These are phyloP conservation scores for Lycophotia porphyrea DNA, from an alignment of 2,888 invertebrate genomes.

Conservation along the genomic window DNA sequence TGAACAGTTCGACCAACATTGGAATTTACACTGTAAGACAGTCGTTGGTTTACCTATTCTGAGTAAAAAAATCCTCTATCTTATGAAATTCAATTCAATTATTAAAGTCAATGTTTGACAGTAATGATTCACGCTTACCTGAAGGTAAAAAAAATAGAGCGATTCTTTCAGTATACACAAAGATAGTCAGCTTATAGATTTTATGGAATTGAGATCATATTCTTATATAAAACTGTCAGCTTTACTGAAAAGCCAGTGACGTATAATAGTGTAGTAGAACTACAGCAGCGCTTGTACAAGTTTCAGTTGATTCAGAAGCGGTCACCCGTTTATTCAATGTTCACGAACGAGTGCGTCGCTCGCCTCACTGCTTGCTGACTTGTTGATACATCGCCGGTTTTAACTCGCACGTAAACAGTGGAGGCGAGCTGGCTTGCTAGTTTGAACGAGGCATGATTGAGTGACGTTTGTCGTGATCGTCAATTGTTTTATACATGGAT, in stretches of 20 bases:
- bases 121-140: neutral
- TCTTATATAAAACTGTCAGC: neutral
- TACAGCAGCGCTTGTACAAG: constrained; percentile 27
- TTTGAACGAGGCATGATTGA: constrained; percentile 30
- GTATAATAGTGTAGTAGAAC: constrained; percentile 7
- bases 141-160: too few relatives aligned
- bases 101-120: neutral
- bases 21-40: neutral
- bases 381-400: constrained; percentile 68
- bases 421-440: constrained; percentile 18
- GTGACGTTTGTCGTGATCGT: neutral
- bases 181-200: neutral
- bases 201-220: neutral
- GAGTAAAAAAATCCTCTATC: neutral
- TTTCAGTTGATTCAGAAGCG: constrained; percentile 65
- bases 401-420: constrained; percentile 49
- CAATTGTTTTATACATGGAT: constrained; percentile 11
- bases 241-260: neutral
- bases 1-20: neutral
- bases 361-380: constrained; percentile 69
- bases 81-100: too few relatives aligned
- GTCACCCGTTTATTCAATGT: constrained; percentile 59
- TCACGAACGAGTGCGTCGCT: constrained; percentile 57
- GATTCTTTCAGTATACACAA: too few relatives aligned
- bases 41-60: neutral